Base-by-base conservation (phyloP, 2,888 invertebrate genomes). In the Stenolophus ochropezus region DNA sequence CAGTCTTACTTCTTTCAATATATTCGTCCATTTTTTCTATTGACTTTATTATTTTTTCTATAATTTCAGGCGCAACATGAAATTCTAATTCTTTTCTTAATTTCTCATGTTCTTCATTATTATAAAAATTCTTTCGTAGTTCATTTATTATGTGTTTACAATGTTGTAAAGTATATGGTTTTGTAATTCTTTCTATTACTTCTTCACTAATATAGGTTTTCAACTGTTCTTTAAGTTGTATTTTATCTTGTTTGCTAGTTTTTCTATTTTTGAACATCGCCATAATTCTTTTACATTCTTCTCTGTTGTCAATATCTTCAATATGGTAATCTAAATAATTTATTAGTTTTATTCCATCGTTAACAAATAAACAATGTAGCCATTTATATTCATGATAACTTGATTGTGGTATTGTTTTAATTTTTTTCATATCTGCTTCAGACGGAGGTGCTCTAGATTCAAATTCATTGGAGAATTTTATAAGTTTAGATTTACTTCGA, bases 261-360 rank as follows among this genome's bases (percentile, higher is more conserved):
- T 56, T 56, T 14, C 3, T 61, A 8, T 61, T 25, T 1, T 61
- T 61, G 27, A n/a, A 61, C 5, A n/a, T 1, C 3, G 1, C 4
- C 6, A 61, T 4, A 4, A 61, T n/a, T n/a, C 14, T n/a, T 61
- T n/a, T 61, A 14, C 25, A 25, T 5, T 25, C 8, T 11, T 58
- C 5, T 58, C 56, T n/a, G 6, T 2, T 25, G 4, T 6, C n/a
- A 11, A 3, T 61, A n/a, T 25, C 25, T 61, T 23, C 5, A n/a
- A 25, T 25, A 27, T 61, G 61, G 23, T 61, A 25, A n/a, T 61
- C 61, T 61, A 61, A n/a, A 61, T 61, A n/a, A 61, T 61, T 61
- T 23, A 61, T 61, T 25, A 61, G 11, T 25, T 11, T 27, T 11
- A 61, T 61, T 25, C 23, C 61, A 4, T 16, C 25, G 23, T 61